phyloP scores from a whole-genome alignment of 2,113 vertebrate genomes.

The Spermophilus dauricus region DNA sequence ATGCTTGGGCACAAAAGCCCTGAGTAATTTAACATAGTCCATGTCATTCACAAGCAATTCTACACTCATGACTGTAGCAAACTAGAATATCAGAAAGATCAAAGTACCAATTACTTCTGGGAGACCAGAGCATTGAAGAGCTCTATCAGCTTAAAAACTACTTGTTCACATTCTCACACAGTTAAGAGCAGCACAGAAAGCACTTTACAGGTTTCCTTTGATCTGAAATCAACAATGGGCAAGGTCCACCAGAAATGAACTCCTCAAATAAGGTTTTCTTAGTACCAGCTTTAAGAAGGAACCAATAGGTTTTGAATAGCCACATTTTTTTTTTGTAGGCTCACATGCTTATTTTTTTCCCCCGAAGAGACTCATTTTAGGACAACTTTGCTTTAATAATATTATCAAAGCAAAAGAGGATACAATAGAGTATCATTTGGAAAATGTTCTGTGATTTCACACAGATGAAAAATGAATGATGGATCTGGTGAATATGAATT shows the following conservation, averaged over 20 bases:
- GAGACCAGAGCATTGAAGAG: not conserved
- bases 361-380: not conserved
- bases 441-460: constrained; percentile 2
- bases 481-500: not conserved
- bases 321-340: not conserved
- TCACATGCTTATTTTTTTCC: constrained; percentile 19
- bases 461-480: not conserved
- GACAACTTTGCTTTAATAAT: constrained; percentile 6
- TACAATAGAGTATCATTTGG: not conserved
- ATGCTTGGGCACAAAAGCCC: not conserved
- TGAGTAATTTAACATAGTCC: constrained; percentile 38
- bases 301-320: not conserved
- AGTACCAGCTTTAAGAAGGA: constrained; percentile 14
- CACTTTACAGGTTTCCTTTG: constrained; percentile 47
- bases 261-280: constrained; percentile 28
- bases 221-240: constrained; percentile 57
- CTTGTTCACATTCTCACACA: constrained; percentile 55
- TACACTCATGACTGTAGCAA: not conserved
- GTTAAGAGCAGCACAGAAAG: constrained; percentile 43
- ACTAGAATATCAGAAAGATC: constrained; percentile 57
- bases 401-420: not conserved
- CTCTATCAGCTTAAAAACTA: constrained; percentile 28
- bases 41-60: constrained; percentile 41
- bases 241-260: constrained; percentile 40
- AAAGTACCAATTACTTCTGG: constrained; percentile 65